Conservation (phyloP, 2,113 vertebrate species). For the Lota lota region DNA sequence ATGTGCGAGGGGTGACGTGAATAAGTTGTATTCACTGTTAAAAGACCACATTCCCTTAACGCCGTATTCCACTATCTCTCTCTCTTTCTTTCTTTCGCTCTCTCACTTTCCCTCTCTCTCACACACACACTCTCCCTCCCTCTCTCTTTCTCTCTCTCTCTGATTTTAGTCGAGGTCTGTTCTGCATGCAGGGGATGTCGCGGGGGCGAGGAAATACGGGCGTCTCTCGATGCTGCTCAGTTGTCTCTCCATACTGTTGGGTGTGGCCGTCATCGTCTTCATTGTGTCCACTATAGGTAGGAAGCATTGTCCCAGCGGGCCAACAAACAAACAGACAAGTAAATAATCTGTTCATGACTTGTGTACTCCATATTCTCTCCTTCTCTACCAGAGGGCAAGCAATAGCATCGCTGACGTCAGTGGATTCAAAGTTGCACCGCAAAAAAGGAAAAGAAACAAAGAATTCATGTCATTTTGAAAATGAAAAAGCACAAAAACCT, state of each 20-base stretch:
- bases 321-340: background rate
- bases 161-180: slow-evolving; percentile 56
- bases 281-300: slow-evolving; percentile 74
- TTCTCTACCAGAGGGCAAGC: slow-evolving; percentile 34
- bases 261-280: slow-evolving; percentile 67
- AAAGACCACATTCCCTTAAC: too few relatives aligned
- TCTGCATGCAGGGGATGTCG: slow-evolving; percentile 58
- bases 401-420: slow-evolving; percentile 24
- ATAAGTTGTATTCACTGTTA: too few relatives aligned
- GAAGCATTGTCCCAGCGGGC: background rate
- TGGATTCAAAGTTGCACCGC: slow-evolving; percentile 43
- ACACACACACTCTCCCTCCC: background rate
- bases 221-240: slow-evolving; percentile 62
- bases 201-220: slow-evolving; percentile 61
- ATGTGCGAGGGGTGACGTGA: too few relatives aligned
- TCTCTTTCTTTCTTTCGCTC: background rate
- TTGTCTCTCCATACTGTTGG: slow-evolving; percentile 60
- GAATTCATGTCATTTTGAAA: slow-evolving; percentile 15
- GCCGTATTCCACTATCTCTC: too few relatives aligned
- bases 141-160: background rate
- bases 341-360: background rate
- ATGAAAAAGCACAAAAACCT: slow-evolving; percentile 52
- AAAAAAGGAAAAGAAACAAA: slow-evolving; percentile 12
- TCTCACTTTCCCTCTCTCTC: too few relatives aligned
- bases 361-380: slow-evolving; percentile 3